Evolutionary conservation across 2,113 vertebrate species (phyloP).

Genomic region (Thunnus thynnus): DNA sequence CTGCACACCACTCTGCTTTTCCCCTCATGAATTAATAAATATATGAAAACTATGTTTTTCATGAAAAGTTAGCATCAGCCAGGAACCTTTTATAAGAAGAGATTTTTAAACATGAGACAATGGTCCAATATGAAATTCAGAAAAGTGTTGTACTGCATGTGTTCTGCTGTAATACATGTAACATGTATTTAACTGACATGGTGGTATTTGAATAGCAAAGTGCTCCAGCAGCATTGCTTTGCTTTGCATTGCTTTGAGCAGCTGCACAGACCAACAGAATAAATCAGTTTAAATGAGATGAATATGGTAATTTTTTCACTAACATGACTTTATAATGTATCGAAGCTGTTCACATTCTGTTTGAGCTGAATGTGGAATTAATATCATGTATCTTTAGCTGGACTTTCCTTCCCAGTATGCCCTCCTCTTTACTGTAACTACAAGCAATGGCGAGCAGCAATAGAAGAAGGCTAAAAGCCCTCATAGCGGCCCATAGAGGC

Average conservation of each 20-base stretch:
- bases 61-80: conserved; percentile 29
- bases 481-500: neutral
- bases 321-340: conserved; percentile 29
- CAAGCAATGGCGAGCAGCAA: neutral
- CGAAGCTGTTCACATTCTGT: conserved; percentile 25
- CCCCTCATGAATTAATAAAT: conserved; percentile 58
- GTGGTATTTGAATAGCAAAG: conserved; percentile 12
- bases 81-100: conserved; percentile 6
- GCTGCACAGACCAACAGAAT: conserved; percentile 16
- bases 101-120: conserved; percentile 20
- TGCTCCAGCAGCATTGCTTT: neutral
- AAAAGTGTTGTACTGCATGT: conserved; percentile 8
- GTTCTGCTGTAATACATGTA: conserved; percentile 27
- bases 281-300: conserved; percentile 21
- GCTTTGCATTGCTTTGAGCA: conserved; percentile 11
- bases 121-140: conserved; percentile 4
- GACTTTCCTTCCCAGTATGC: neutral
- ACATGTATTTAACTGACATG: neutral
- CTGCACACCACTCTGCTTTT: conserved; percentile 33
- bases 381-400: neutral
- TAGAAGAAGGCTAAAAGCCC: neutral
- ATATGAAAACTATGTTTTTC: conserved; percentile 48
- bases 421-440: neutral
- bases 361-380: neutral
- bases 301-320: conserved; percentile 33